Percentiles rank a stretch among this genome's conserved stretches.
These are phyloP conservation scores for Camelus bactrianus DNA, from an alignment of 2,113 vertebrate genomes.

Conservation along the genomic window DNA sequence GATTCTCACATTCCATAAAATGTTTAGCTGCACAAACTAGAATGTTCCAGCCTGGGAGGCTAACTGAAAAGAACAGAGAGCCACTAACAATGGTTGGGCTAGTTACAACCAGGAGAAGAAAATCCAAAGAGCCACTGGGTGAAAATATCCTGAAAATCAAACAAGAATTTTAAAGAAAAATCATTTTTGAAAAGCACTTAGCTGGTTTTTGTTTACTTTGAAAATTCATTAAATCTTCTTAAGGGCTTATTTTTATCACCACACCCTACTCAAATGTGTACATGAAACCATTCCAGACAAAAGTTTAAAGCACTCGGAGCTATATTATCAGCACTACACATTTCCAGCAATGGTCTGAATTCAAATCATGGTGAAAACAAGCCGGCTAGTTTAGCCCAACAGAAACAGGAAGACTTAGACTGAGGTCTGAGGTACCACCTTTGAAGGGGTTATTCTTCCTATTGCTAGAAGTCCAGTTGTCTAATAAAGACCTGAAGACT, in stretches of 20 bases:
- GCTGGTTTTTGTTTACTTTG: background rate
- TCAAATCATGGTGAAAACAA: background rate
- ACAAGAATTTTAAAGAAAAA: background rate
- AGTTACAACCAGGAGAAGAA: background rate
- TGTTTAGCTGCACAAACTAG: conserved; percentile 10
- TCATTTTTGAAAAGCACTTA: conserved; percentile 10
- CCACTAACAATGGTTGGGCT: background rate
- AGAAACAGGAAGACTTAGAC: background rate
- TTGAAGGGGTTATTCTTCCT: background rate
- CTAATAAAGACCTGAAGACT: background rate
- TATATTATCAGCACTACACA: background rate
- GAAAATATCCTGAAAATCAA: background rate
- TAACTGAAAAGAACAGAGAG: background rate
- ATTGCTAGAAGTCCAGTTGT: background rate
- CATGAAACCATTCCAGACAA: background rate
- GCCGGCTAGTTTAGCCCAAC: background rate
- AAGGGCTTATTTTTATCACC: background rate
- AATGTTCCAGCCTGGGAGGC: background rate
- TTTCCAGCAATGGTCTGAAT: background rate
- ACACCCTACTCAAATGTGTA: background rate
- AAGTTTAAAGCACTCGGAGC: background rate
- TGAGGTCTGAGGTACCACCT: background rate
- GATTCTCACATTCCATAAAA: background rate
- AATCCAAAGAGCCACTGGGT: background rate
- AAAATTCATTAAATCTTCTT: background rate